Percentiles rank a stretch among this genome's conserved stretches.
phyloP scores from a whole-genome alignment of 2,113 vertebrate genomes.

The Zosterops hypoxanthus region DNA sequence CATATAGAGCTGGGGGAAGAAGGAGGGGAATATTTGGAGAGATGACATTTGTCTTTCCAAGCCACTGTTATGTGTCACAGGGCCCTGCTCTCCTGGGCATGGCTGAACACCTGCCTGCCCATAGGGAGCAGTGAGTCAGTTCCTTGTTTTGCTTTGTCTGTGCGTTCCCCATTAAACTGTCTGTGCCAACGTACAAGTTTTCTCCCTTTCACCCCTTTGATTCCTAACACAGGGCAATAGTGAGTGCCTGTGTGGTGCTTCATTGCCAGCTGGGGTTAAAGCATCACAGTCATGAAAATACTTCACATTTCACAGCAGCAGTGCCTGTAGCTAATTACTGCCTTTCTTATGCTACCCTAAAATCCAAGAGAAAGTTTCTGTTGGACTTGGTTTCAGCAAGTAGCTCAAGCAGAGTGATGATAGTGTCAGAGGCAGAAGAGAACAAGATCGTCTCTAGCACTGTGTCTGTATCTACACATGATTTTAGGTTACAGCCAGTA shows the following conservation, averaged over 20 bases:
- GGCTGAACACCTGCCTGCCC: not conserved
- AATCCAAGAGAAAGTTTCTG: not conserved
- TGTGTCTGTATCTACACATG: not conserved
- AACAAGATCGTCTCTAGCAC: accelerated
- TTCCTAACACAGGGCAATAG: accelerated
- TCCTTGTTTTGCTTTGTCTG: not conserved
- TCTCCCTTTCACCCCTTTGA: not conserved
- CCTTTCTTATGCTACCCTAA: not conserved
- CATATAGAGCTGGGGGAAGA: not conserved
- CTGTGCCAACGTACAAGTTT: not conserved
- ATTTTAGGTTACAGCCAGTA: not conserved
- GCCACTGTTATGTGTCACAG: accelerated
- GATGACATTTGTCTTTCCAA: not conserved
- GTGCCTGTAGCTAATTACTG: not conserved
- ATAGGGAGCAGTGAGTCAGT: not conserved
- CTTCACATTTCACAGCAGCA: not conserved
- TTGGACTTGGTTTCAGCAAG: not conserved
- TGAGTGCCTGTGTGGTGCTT: not conserved
- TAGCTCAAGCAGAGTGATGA: not conserved
- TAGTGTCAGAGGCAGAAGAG: not conserved
- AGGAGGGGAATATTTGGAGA: not conserved
- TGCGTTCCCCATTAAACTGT: not conserved
- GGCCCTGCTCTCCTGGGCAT: not conserved
- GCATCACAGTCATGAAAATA: not conserved
- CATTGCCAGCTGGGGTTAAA: not conserved